Percentiles rank a stretch among this genome's conserved stretches.
Conservation (phyloP, 2,888 invertebrate genomes). For the Oasisia sp. region DNA sequence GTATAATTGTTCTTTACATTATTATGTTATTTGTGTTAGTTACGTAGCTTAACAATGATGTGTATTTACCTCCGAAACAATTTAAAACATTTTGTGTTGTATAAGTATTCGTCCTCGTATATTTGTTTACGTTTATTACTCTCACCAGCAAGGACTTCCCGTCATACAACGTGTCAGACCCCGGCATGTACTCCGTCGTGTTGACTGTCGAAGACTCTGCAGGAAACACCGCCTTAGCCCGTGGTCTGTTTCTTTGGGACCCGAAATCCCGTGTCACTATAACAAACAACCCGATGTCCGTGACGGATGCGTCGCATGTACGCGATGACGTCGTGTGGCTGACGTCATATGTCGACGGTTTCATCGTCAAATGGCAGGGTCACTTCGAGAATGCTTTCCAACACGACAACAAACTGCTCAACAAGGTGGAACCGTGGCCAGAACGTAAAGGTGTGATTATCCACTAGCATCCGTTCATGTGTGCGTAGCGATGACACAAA, state of each 20-base stretch:
- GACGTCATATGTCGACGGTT: background rate
- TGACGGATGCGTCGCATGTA: background rate
- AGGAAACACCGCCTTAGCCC: constrained; percentile 29
- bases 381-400: constrained; percentile 22
- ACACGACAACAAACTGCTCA: constrained; percentile 17
- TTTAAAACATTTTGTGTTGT: too few relatives aligned
- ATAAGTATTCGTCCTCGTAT: too few relatives aligned
- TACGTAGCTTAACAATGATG: too few relatives aligned
- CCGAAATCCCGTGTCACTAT: background rate
- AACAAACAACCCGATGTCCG: background rate
- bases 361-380: constrained; percentile 23
- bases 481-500: too few relatives aligned
- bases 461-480: too few relatives aligned
- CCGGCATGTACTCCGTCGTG: constrained; percentile 28
- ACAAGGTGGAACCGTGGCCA: constrained; percentile 4
- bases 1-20: background rate
- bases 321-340: background rate
- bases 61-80: too few relatives aligned
- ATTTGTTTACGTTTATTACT: too few relatives aligned
- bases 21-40: background rate
- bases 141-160: background rate
- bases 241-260: constrained; percentile 30
- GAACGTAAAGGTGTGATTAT: background rate
- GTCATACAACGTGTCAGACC: background rate
- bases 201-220: constrained; percentile 30